A percentile compares a stretch with the other conserved stretches of the same genome.
These are phyloP conservation scores for Mesoligia furuncula DNA, from an alignment of 2,888 invertebrate species.

Conservation along the genomic window DNA sequence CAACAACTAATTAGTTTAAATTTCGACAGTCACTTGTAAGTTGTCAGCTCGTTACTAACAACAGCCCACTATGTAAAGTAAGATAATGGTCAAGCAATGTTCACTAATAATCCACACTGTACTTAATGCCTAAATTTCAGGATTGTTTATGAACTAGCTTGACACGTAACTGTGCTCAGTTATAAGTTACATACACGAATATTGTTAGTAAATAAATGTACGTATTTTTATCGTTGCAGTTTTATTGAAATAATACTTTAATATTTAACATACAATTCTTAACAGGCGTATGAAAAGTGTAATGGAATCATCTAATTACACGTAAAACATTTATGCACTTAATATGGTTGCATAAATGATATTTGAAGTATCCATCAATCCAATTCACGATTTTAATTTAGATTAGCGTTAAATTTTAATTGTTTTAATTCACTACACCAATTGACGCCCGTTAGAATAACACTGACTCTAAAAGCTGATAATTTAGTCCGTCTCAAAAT, in stretches of 20 bases:
- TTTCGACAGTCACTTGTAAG: slow-evolving; percentile 20
- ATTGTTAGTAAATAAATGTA: slow-evolving; percentile 76
- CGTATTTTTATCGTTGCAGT: slow-evolving; percentile 68
- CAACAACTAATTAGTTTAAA: slow-evolving; percentile 22
- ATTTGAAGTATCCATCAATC: slow-evolving; percentile 5
- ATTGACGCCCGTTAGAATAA: background rate
- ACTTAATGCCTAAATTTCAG: slow-evolving; percentile 49
- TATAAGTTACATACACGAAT: slow-evolving; percentile 71
- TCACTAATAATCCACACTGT: slow-evolving; percentile 58
- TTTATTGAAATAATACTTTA: slow-evolving; percentile 57
- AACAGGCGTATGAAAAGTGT: background rate
- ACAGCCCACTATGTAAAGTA: slow-evolving; percentile 52
- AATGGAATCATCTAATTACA: slow-evolving; percentile 2
- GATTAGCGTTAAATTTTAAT: slow-evolving; percentile 3
- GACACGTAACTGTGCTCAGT: slow-evolving; percentile 64
- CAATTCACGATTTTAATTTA: slow-evolving; percentile 13
- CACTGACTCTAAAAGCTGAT: slow-evolving; percentile 22
- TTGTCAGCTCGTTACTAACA: slow-evolving; percentile 48
- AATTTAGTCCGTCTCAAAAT: slow-evolving; percentile 53
- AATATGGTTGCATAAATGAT: background rate
- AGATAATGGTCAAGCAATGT: slow-evolving; percentile 59
- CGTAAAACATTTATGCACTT: slow-evolving; percentile 12
- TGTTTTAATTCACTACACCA: slow-evolving; percentile 24
- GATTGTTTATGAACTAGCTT: slow-evolving; percentile 65
- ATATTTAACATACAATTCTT: slow-evolving; percentile 14